Conservation (phyloP, 1,140 invertebrate genomes). For the Lepidurus arcticus region DNA sequence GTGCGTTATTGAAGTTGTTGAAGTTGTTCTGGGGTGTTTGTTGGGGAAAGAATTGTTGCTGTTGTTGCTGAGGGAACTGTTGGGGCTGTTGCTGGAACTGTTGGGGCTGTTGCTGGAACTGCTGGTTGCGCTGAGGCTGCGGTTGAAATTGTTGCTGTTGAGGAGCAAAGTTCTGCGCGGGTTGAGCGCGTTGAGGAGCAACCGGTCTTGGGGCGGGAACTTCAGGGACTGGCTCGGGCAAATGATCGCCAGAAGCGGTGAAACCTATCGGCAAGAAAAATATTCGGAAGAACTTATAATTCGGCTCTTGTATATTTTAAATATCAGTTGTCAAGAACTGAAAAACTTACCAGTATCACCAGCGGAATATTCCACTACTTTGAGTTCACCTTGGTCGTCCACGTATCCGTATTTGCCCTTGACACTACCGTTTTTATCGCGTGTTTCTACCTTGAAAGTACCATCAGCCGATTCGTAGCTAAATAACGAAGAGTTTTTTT, state of each 20-base stretch:
- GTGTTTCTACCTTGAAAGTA: slow-evolving; percentile 58
- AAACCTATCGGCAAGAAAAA: neutral
- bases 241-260: slow-evolving; percentile 24
- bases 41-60: slow-evolving; percentile 34
- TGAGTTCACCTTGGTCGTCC: slow-evolving; percentile 69
- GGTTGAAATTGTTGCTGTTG: neutral
- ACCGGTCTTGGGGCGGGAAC: slow-evolving; percentile 26
- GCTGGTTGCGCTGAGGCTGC: slow-evolving; percentile 22
- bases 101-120: slow-evolving; percentile 21
- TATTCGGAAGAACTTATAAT: too few species aligned
- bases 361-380: slow-evolving; percentile 68
- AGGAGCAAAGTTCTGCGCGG: slow-evolving; percentile 22
- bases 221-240: slow-evolving; percentile 27
- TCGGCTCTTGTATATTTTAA: slow-evolving; percentile 14
- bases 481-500: too few species aligned
- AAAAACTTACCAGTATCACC: slow-evolving; percentile 38
- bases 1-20: neutral
- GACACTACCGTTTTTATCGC: slow-evolving; percentile 70
- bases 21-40: slow-evolving; percentile 26
- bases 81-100: slow-evolving; percentile 26
- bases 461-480: slow-evolving; percentile 72
- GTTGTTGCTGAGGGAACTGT: slow-evolving; percentile 32
- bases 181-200: slow-evolving; percentile 31
- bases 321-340: neutral
- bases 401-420: slow-evolving; percentile 81